Evolutionary conservation across 2,113 vertebrate species (phyloP), one percentile per base, ranked within the genome.

Genomic region (Junco hyemalis): DNA sequence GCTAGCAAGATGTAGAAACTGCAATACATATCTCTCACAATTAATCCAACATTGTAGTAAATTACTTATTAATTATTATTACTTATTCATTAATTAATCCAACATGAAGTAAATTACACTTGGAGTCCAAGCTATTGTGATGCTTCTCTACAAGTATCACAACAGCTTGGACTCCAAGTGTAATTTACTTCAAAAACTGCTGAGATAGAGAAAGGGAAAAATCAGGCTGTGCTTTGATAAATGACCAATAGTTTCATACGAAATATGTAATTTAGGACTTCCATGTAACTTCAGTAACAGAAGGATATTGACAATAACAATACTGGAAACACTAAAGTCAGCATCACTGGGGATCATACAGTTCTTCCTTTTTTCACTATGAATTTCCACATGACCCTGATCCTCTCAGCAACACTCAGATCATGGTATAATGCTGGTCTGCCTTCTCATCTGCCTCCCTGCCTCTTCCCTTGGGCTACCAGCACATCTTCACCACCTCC

Each of bases 401-500:
- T 88, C 14, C 25, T 53, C 15, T 80, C 72, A 73, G 50, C 23
- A 54, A 24, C 40, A 69, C 17, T 86, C n/a, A 51, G 23, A 71
- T 48, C 26, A 29, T 11, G 7, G 50, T 57, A 48, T 14, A 83
- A 77, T 8, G 24, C 26, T 63, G 18, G 11, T 42, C 38, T 73
- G 47, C 11, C 45, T 77, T 31, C 51, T 74, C 4, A 2, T 9
- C 33, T 91, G n/a, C 36, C n/a, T 78, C n/a, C 28, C 25, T 63
- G 25, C 8, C n/a, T 69, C 35, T 44, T 60, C 29, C 26, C 59
- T 60, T 53, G 28, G 29, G 14, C 31, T 83, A 36, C 35, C 24
- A 61, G 5, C 21, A 74, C 0, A 1, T 26, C 54, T 56, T 77
- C 15, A 29, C 47, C 33, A 50, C 6, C 2, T 1, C 11, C 22